Evolutionary conservation across 2,888 invertebrate species (phyloP).

Genomic region (Pedicia rivosa): DNA sequence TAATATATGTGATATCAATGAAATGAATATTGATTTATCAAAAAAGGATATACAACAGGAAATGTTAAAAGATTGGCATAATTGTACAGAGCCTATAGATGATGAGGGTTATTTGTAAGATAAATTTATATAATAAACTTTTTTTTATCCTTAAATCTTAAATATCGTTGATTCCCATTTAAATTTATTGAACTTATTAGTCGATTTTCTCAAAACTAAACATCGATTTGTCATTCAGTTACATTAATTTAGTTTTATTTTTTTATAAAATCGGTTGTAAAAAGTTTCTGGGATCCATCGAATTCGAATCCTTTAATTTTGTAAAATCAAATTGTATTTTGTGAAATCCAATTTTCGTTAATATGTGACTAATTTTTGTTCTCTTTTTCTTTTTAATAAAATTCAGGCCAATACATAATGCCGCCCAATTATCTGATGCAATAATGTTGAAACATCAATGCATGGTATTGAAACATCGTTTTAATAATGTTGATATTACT

Average conservation of each 20-base stretch:
- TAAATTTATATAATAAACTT: not conserved
- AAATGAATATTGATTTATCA: no score
- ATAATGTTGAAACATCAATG: not conserved
- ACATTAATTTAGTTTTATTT: no score
- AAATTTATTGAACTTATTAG: not conserved
- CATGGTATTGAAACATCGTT: not conserved
- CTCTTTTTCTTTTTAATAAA: not conserved
- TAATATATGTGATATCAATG: no score
- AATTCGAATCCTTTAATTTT: not conserved
- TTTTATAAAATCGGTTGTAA: not conserved
- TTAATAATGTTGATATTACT: not conserved
- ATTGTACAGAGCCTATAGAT: not conserved
- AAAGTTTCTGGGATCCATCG: not conserved
- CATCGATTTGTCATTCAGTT: no score
- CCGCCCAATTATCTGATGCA: not conserved
- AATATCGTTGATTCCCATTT: not conserved
- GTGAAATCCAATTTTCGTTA: not conserved
- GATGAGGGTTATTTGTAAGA: conserved; percentile 3
- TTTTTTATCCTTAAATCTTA: not conserved
- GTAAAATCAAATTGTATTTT: not conserved
- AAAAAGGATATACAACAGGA: not conserved
- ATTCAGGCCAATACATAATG: conserved; percentile 1
- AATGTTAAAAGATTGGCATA: not conserved
- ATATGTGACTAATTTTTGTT: not conserved
- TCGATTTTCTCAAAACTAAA: not conserved